A percentile compares a stretch with the other conserved stretches of the same genome.
Evolutionary conservation across 2,888 invertebrate genomes (phyloP).

Genomic region (Drosophila buzzatii): DNA sequence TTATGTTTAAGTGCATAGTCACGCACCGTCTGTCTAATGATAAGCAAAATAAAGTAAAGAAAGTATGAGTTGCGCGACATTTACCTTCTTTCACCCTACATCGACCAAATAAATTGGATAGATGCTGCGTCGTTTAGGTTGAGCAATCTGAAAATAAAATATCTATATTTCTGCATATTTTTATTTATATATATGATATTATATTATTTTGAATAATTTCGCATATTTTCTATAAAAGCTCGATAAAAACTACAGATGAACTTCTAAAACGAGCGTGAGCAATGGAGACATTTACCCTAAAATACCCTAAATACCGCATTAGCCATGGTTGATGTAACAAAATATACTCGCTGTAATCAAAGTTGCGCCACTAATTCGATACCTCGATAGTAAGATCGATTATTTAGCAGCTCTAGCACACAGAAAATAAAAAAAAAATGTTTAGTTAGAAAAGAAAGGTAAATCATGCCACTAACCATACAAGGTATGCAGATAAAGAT

Average conservation of each 20-base stretch:
- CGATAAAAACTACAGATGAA: background rate
- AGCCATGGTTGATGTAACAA: background rate
- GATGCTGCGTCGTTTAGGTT: no score
- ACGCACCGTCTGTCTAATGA: no score
- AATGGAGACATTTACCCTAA: background rate
- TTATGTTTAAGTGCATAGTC: no score
- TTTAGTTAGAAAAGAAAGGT: background rate
- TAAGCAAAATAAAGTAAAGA: no score
- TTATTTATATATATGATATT: no score
- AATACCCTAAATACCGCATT: background rate
- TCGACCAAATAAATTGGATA: background rate
- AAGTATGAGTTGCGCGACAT: background rate
- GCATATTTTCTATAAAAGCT: background rate
- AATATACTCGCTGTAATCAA: background rate
- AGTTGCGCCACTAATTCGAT: no score
- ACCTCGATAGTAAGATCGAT: no score
- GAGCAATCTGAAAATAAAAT: background rate
- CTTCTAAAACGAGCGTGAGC: no score
- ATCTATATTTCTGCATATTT: background rate
- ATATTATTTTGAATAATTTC: no score
- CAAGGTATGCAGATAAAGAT: constrained; percentile 18
- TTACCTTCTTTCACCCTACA: background rate
- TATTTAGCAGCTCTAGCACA: no score
- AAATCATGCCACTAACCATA: no score
- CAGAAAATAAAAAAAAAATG: background rate